These are phyloP conservation scores for Hyles vespertilio DNA, from an alignment of 1,140 invertebrate species.

Conservation along the genomic window DNA sequence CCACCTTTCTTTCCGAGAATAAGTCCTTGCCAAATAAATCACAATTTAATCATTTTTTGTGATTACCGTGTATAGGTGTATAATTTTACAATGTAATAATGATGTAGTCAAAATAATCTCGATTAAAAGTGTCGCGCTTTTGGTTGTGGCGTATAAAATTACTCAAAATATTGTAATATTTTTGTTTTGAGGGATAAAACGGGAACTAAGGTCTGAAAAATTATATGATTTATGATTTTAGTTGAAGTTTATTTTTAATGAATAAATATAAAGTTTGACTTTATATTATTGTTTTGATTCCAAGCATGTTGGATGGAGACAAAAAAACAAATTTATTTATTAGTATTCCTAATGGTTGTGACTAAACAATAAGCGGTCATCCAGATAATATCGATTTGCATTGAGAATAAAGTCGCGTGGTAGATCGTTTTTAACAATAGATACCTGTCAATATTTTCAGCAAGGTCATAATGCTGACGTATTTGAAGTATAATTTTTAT, in stretches of 20 bases:
- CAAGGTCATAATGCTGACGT: constrained; percentile 27
- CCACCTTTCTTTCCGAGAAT: constrained; percentile 13
- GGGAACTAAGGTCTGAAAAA: too few species aligned
- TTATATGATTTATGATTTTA: too few species aligned
- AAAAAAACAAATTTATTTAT: not conserved
- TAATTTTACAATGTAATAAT: too few species aligned
- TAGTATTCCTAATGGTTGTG: constrained; percentile 37
- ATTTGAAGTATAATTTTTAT: constrained; percentile 2
- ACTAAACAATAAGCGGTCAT: constrained; percentile 54
- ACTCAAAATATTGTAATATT: too few species aligned
- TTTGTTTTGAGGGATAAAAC: too few species aligned
- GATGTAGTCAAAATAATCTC: too few species aligned
- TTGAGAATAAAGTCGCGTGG: constrained; percentile 50
- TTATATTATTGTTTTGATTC: too few species aligned
- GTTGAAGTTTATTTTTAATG: too few species aligned
- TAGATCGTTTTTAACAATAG: constrained; percentile 32
- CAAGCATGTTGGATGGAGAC: too few species aligned
- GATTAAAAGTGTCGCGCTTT: too few species aligned
- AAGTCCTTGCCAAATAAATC: constrained; percentile 9
- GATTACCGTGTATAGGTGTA: not conserved
- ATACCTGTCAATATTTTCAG: constrained; percentile 37
- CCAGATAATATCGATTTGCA: constrained; percentile 59
- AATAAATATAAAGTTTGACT: too few species aligned
- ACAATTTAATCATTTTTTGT: constrained; percentile 2
- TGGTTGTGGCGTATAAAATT: too few species aligned